These are phyloP conservation scores for Battus philenor DNA, from an alignment of 1,140 invertebrate genomes.

Conservation along the genomic window DNA sequence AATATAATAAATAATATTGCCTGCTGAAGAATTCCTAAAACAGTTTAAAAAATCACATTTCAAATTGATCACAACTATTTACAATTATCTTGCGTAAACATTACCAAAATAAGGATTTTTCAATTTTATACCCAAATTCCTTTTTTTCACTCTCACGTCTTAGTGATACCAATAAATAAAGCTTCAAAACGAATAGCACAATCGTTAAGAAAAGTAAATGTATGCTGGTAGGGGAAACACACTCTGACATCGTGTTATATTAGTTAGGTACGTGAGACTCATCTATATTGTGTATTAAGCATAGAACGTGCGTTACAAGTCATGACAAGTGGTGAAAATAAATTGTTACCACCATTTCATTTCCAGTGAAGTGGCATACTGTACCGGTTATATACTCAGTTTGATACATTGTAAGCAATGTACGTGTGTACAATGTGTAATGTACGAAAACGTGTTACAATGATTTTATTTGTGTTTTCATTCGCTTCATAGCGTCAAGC, in stretches of 20 bases:
- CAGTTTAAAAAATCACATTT: too few relatives aligned
- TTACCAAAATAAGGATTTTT: not conserved
- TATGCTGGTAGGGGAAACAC: slow-evolving; percentile 16
- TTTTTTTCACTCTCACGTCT: slow-evolving; percentile 7
- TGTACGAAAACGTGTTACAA: too few relatives aligned
- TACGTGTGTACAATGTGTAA: too few relatives aligned
- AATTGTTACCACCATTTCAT: slow-evolving; percentile 23
- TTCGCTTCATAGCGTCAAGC: too few relatives aligned
- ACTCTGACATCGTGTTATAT: slow-evolving; percentile 38
- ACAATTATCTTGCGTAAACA: too few relatives aligned
- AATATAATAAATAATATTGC: too few relatives aligned
- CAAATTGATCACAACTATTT: too few relatives aligned
- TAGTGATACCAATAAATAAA: slow-evolving; percentile 13
- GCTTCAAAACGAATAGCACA: slow-evolving; percentile 6
- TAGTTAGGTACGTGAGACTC: slow-evolving; percentile 49
- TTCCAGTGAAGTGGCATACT: too few relatives aligned
- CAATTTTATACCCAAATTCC: not conserved
- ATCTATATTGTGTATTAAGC: slow-evolving; percentile 50
- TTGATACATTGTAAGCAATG: too few relatives aligned
- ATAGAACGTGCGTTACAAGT: slow-evolving; percentile 26
- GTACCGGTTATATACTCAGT: too few relatives aligned
- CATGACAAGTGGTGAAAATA: slow-evolving; percentile 29
- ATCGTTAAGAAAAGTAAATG: slow-evolving; percentile 15
- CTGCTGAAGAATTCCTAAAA: too few relatives aligned
- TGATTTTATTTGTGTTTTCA: too few relatives aligned